These are phyloP conservation scores for Umimayanthus chanpuru DNA, from an alignment of 92 coral and sea anemone species.

Conservation along the genomic window DNA sequence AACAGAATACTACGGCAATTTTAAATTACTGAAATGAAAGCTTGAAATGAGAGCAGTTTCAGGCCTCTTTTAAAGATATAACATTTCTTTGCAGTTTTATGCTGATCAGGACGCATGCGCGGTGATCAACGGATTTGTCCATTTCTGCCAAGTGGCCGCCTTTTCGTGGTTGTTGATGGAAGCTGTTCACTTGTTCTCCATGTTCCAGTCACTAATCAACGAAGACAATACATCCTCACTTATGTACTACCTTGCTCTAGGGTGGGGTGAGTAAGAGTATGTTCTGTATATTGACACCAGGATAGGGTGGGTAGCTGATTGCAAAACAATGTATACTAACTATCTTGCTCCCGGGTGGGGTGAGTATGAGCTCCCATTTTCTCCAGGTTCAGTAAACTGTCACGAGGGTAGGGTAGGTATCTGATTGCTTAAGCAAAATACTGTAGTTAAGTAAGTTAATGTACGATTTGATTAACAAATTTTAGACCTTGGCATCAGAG, in stretches of 20 bases:
- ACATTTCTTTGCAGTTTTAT: conserved; percentile 53
- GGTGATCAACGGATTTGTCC: conserved; percentile 75
- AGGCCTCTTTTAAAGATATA: background rate
- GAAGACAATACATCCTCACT: conserved; percentile 70
- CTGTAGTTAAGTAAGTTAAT: too few relatives aligned
- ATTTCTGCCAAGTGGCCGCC: conserved; percentile 86
- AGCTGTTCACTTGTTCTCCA: conserved; percentile 68
- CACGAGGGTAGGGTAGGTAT: background rate
- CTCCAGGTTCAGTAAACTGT: background rate
- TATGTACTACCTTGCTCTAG: conserved; percentile 71
- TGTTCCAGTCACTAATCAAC: conserved; percentile 67
- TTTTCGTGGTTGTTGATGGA: conserved; percentile 81
- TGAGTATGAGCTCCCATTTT: background rate
- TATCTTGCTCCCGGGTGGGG: background rate
- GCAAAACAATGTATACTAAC: background rate
- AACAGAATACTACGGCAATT: background rate
- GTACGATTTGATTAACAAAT: too few relatives aligned
- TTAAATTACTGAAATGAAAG: background rate
- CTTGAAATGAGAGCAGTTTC: background rate
- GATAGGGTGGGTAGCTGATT: conserved; percentile 67
- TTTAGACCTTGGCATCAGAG: too few relatives aligned
- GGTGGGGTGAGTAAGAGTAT: conserved; percentile 75
- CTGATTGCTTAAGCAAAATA: background rate
- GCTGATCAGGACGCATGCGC: conserved; percentile 70
- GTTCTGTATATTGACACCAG: conserved; percentile 61